Conservation (phyloP, 2,113 vertebrate species). For the Ailuropoda melanoleuca region DNA sequence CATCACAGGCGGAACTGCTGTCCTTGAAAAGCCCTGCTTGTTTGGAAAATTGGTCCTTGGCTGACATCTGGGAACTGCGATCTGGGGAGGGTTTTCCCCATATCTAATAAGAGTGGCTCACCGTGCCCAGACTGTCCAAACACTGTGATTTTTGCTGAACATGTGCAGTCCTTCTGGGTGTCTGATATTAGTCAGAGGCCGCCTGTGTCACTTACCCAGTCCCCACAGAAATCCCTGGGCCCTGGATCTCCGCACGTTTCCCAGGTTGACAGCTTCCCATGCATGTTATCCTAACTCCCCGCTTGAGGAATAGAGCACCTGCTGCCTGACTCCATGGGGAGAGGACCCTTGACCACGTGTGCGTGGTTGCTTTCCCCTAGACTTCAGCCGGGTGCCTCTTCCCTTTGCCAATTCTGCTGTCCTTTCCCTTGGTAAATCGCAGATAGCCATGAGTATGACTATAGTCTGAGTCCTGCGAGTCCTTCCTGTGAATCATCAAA, state of each 20-base stretch:
- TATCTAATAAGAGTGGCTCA: neutral
- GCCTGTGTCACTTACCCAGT: neutral
- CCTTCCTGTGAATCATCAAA: neutral
- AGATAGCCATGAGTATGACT: neutral
- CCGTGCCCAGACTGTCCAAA: neutral
- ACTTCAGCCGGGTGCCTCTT: neutral
- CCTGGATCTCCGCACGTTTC: neutral
- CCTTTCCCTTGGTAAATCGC: neutral
- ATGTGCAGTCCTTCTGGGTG: neutral
- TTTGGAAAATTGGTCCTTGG: neutral
- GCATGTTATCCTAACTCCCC: too few relatives aligned
- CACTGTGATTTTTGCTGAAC: neutral
- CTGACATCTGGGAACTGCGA: neutral
- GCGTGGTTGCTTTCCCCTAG: neutral
- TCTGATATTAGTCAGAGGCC: neutral
- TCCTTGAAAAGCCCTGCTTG: neutral
- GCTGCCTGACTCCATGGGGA: neutral
- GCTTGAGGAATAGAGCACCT: neutral
- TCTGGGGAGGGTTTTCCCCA: neutral
- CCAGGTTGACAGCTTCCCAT: neutral
- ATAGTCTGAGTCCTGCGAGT: neutral
- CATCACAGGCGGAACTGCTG: neutral
- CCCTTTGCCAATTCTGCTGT: neutral
- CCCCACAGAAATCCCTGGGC: neutral
- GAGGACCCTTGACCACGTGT: neutral